Base-by-base conservation (phyloP, 2,113 vertebrate genomes). In the Pycnonotus jocosus region DNA sequence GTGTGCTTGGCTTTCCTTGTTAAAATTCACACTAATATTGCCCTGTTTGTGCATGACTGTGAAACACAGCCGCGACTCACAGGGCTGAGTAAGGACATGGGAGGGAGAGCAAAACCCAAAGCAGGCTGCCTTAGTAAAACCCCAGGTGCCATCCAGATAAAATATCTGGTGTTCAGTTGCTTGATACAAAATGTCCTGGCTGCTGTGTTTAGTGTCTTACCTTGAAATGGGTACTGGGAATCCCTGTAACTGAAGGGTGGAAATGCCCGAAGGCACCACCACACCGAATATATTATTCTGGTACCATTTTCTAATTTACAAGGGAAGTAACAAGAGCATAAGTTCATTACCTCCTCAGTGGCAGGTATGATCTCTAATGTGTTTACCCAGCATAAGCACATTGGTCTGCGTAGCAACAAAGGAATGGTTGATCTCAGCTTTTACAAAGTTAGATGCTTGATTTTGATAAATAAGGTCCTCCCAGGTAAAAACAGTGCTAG, bases 381-480 rank as follows among this genome's bases (percentile, higher is more conserved):
- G 62, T 92, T 97, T 96, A 94, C 38, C 2, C 8, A 76, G 53
- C 76, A 38, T n/a, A 94, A 94, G 74, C 88, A 78, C 90, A 56
- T 88, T 68, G 73, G 82, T 93, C 95, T 97, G 92, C 4, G 0
- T 81, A 78, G 96, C 62, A 88, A 44, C 91, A 48, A 77, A 73
- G 50, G 30, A 90, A 68, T 64, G 33, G 84, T 76, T 91, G 84
- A 71, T 70, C 57, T 90, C 81, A 91, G 20, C 81, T 90, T 76
- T 38, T 50, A 54, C 30, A 50, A 83, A 95, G 38, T 91, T 87
- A 77, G 60, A n/a, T 57, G 62, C 83, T 95, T 90, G 38, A 27
- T 95, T 96, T 92, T 92, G 78, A 83, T 90, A 40, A 84, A 61
- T 40, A 31, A 57, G 10, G 40, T 79, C 33, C 65, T 86, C 35